Evolutionary conservation across 2,888 invertebrate genomes (phyloP), one percentile per base, ranked within the genome.

Genomic region (Serrognathus titanus): DNA sequence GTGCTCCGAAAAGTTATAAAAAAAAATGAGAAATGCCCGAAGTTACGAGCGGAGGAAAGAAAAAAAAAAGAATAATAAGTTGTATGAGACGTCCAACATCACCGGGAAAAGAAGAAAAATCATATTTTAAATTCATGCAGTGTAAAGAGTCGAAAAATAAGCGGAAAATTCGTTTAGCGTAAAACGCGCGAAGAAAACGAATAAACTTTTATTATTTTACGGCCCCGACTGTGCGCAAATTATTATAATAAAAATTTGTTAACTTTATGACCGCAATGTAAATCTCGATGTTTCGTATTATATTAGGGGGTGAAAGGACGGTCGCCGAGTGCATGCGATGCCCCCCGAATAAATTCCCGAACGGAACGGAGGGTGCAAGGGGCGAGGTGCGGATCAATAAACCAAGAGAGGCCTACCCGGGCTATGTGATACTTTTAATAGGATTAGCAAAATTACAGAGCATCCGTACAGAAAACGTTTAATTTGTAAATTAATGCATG

Each of bases 391-490:
- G 70, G 74, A 75, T 75, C 75, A 73, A 75, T 75, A 74, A 71
- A 67, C 71, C 71, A 72, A 72, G 71, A 73, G 73, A 73, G 73
- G 74, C 72, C 72, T 72, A 53, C 41, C 45, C 71, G 68, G 72
- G 76, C 73, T 74, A 75, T 75, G 70, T 71, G 76, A 76, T 76
- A 75, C 76, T 74, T 75, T 74, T 76, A 75, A 76, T 76, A 71
- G 75, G 75, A 76, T 76, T 76, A 76, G 69, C 73, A 69, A 75
- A 75, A 76, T 75, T 75, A 75, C 74, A 71, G 72, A 69, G 73
- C 73, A 72, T 72, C 73, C 68, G 66, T 66, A 69, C 67, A 69
- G 70, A 69, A 70, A 73, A 71, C 73, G 71, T 72, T 74, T 73
- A 73, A 75, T 73, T 69, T 70, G 63, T 63, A 69, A 66, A 68